Base-by-base conservation (phyloP, 2,888 invertebrate species). In the Hermaeophaga mercurialis region DNA sequence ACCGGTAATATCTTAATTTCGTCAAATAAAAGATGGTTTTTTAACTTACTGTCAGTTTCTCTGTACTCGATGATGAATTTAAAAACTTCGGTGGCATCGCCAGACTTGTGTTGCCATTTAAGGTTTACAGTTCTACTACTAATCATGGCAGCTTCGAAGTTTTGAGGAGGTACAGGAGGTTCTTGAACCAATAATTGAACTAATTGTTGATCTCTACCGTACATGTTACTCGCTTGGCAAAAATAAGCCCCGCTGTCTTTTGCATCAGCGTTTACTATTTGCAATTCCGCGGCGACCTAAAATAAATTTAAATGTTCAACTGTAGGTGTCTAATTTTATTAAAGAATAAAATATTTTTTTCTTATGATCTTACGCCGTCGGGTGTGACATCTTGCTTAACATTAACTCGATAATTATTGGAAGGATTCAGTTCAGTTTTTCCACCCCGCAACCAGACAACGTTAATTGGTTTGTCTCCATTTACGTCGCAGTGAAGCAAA, bases 401-500 rank as follows among this genome's bases (percentile, higher is more conserved):
- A 26, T 73, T 72, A 15, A 74, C 68, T 81, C 87, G 82, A 77
- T 88, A 88, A 78, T 88, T 88, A 58, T 86, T 86, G 34, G 87
- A 85, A 22, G 88, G 86, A 75, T 85, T 87, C 58, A 88, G 75
- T 68, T 87, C 86, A 53, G 81, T 82, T 75, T 86, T 88, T 63
- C 87, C 87, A 58, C 85, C 85, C 67, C 84, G 82, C 70, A 88
- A 81, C 91, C 91, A 91, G 53, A 85, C 82, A 48, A 90, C 85
- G 67, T 85, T 89, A 68, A 91, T 85, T 47, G 90, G 90, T 71
- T 87, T 87, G 76, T 91, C 90, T 3, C 90, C 91, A 68, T 87
- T 86, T 2, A 90, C 89, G 71, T 88, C 85, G 73, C 90, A 91
- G 68, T 86, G 85, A 66, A 91, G 77, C 39, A 85, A 82, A 9